phyloP scores from a whole-genome alignment of 2,888 invertebrate species.

The Melieria picta region DNA sequence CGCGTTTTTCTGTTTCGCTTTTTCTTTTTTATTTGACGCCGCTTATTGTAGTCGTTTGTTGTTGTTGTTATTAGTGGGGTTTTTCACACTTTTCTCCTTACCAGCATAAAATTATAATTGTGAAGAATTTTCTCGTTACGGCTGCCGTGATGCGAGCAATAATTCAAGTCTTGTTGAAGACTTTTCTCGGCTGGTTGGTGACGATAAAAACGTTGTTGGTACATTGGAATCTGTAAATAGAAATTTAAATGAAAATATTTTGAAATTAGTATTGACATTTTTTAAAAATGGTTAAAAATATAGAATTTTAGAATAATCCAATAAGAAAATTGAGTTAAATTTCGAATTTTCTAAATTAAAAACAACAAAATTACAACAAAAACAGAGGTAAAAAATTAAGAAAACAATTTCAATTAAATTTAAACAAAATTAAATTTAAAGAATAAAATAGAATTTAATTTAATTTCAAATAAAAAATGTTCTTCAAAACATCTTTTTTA shows the following conservation, averaged over 20 bases:
- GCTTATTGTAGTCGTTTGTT: neutral
- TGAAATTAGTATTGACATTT: neutral
- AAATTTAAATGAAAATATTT: neutral
- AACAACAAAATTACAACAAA: too few species aligned
- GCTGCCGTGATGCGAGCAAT: constrained; percentile 51
- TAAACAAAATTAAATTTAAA: neutral
- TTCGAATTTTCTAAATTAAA: too few species aligned
- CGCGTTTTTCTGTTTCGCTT: too few species aligned
- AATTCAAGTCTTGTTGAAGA: constrained; percentile 63
- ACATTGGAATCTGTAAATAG: constrained; percentile 46
- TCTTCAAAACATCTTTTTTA: too few species aligned
- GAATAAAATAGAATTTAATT: neutral
- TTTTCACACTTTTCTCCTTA: constrained; percentile 13
- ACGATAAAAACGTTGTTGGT: constrained; percentile 52
- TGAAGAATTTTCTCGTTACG: constrained; percentile 40
- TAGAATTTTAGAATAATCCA: neutral
- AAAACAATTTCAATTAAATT: neutral
- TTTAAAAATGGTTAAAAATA: neutral
- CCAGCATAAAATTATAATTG: constrained; percentile 32
- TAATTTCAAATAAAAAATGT: too few species aligned
- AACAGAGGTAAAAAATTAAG: too few species aligned
- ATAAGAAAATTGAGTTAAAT: too few species aligned
- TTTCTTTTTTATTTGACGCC: too few species aligned
- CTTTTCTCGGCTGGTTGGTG: constrained; percentile 58
- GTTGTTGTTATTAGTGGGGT: neutral